These are phyloP conservation scores for Adelges cooleyi DNA, from an alignment of 1,140 invertebrate species.

Conservation along the genomic window DNA sequence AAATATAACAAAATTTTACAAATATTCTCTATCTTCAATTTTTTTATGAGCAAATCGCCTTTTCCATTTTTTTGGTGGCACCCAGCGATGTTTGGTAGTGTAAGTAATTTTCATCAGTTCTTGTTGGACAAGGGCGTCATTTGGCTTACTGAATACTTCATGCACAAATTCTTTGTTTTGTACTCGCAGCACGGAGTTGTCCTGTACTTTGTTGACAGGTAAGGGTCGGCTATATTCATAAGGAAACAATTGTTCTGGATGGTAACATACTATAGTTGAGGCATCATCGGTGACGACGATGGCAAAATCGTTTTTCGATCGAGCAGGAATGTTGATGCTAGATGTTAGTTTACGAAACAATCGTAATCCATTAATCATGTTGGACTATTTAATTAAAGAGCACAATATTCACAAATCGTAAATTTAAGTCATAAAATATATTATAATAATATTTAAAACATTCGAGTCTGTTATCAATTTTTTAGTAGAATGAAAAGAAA, in stretches of 20 bases:
- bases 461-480: no score
- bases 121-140: slow-evolving; percentile 46
- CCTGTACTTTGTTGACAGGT: slow-evolving; percentile 40
- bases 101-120: slow-evolving; percentile 62
- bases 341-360: background rate
- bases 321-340: background rate
- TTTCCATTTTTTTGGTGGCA: slow-evolving; percentile 47
- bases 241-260: slow-evolving; percentile 66
- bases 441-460: no score
- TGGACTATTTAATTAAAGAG: no score
- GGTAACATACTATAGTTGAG: slow-evolving; percentile 73
- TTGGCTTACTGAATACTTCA: slow-evolving; percentile 53
- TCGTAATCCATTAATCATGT: no score
- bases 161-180: slow-evolving; percentile 47
- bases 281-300: slow-evolving; percentile 56
- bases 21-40: slow-evolving; percentile 56
- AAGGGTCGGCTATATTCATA: slow-evolving; percentile 71
- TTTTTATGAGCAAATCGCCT: slow-evolving; percentile 47
- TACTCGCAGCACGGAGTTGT: slow-evolving; percentile 50
- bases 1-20: slow-evolving; percentile 43
- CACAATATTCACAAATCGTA: no score
- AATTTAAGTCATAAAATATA: no score
- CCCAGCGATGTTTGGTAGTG: slow-evolving; percentile 73
- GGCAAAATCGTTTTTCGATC: background rate
- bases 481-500: no score